These are phyloP conservation scores for Apeira syringaria DNA, from an alignment of 2,888 invertebrate genomes.

Conservation along the genomic window DNA sequence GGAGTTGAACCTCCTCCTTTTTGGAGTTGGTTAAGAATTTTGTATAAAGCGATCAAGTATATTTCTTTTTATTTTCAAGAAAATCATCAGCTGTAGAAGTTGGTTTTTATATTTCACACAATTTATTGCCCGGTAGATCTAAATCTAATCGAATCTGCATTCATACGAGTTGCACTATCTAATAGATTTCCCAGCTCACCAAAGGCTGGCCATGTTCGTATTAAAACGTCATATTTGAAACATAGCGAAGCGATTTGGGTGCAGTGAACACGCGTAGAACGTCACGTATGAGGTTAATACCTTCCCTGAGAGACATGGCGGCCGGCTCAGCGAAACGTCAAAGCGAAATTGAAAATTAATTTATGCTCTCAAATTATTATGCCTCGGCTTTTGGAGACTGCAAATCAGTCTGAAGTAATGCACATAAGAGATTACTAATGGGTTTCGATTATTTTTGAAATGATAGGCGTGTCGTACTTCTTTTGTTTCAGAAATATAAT, in stretches of 20 bases:
- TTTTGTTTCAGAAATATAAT: too few species aligned
- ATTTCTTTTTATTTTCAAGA: too few species aligned
- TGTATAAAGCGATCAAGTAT: too few species aligned
- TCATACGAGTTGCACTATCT: neutral
- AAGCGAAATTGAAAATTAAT: conserved; percentile 83
- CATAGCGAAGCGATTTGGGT: conserved; percentile 41
- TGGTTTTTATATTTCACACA: too few species aligned
- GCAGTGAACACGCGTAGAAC: conserved; percentile 56
- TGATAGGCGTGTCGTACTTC: too few species aligned
- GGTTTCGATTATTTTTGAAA: too few species aligned
- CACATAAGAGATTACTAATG: conserved; percentile 27
- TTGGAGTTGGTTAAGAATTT: too few species aligned
- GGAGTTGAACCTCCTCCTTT: too few species aligned
- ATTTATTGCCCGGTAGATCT: too few species aligned
- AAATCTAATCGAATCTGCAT: too few species aligned
- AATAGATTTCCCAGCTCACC: conserved; percentile 13
- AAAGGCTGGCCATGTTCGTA: conserved; percentile 29
- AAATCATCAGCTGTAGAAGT: too few species aligned
- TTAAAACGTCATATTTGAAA: conserved; percentile 35
- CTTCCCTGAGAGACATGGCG: conserved; percentile 71
- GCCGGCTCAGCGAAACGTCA: conserved; percentile 80
- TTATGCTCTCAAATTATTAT: conserved; percentile 75
- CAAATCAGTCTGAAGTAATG: conserved; percentile 51
- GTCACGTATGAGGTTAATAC: conserved; percentile 73
- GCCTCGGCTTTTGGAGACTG: conserved; percentile 52